phyloP scores from a whole-genome alignment of 1,140 invertebrate species.

The Caenorhabditis brenneri region DNA sequence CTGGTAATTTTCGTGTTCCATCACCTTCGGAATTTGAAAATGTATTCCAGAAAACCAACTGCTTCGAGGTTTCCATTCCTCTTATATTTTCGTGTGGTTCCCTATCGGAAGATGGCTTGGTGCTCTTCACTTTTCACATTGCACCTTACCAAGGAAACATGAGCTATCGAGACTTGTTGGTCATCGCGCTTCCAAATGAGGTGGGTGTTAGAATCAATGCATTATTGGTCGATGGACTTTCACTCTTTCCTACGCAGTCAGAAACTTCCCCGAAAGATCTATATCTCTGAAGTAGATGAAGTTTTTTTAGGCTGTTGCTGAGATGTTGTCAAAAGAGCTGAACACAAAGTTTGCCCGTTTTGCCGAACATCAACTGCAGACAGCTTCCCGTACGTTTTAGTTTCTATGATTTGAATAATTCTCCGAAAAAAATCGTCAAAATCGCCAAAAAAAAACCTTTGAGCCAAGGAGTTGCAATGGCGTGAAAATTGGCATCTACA shows the following conservation, averaged over 20 bases:
- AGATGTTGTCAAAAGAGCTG: background rate
- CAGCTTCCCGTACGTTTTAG: background rate
- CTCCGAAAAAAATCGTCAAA: too few relatives aligned
- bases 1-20: too few relatives aligned
- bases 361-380: constrained; percentile 25
- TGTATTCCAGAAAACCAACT: background rate
- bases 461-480: too few relatives aligned
- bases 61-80: background rate
- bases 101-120: background rate
- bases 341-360: background rate
- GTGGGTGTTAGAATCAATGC: too few relatives aligned
- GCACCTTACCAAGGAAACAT: background rate
- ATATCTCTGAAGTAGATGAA: background rate
- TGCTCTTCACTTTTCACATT: constrained; percentile 5
- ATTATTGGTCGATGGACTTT: too few relatives aligned
- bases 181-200: constrained; percentile 14
- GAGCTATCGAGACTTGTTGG: background rate
- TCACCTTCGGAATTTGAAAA: too few relatives aligned
- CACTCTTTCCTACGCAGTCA: too few relatives aligned
- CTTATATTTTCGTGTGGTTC: background rate
- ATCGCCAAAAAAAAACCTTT: too few relatives aligned
- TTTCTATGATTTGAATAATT: background rate
- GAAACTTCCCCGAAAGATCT: too few relatives aligned
- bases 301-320: background rate
- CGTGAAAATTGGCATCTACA: too few relatives aligned